These are phyloP conservation scores for Heliconius aoede DNA, from an alignment of 2,888 invertebrate genomes.

Conservation along the genomic window DNA sequence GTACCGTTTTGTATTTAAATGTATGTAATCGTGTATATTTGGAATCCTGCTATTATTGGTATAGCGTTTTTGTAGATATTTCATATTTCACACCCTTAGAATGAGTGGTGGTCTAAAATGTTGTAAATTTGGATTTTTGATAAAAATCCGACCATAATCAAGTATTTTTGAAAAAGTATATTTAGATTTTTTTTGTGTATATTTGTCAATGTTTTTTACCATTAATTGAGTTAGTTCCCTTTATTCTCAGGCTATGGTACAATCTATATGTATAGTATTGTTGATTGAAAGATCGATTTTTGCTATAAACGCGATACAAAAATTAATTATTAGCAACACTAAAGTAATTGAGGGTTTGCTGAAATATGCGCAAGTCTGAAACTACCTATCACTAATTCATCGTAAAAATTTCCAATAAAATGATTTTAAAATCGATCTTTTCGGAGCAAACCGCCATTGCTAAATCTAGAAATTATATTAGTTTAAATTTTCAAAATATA, in stretches of 20 bases:
- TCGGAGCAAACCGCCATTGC: not conserved
- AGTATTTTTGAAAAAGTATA: too few species aligned
- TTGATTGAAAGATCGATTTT: conserved; percentile 1
- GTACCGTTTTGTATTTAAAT: conserved; percentile 53
- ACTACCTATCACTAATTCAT: not conserved
- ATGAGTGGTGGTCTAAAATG: not conserved
- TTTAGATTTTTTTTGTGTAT: too few species aligned
- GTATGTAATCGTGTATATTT: conserved; percentile 40
- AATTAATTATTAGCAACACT: not conserved
- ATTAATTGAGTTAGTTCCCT: not conserved
- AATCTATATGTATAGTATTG: not conserved
- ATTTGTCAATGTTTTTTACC: not conserved
- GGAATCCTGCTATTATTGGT: conserved; percentile 31
- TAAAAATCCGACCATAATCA: not conserved
- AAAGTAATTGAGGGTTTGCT: not conserved
- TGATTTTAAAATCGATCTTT: not conserved
- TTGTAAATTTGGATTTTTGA: not conserved
- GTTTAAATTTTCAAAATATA: not conserved
- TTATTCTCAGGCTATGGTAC: not conserved
- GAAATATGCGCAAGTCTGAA: not conserved
- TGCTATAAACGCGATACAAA: not conserved
- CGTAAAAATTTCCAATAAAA: not conserved
- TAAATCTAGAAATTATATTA: not conserved
- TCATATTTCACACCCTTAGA: not conserved
- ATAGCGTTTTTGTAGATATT: conserved; percentile 34